Evolutionary conservation across 2,797 vertebrate species (phyloP).

Genomic region (Manis javanica): DNA sequence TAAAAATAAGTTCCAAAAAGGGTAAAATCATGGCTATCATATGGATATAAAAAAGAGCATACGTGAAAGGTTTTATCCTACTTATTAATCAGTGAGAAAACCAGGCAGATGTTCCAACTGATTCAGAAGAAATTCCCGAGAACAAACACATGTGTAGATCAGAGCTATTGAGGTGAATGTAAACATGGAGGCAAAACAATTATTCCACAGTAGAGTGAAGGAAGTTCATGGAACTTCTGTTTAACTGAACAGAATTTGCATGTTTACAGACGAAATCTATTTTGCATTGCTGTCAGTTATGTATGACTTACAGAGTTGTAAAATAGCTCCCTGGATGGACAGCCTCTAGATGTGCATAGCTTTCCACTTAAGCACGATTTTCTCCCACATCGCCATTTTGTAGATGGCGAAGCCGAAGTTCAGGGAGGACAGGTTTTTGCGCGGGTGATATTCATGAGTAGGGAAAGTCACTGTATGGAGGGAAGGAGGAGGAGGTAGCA

Average conservation of each 20-base stretch:
- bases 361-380: background rate
- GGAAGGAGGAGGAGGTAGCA: background rate
- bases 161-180: background rate
- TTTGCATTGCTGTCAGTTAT: background rate
- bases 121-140: slow-evolving; percentile 2
- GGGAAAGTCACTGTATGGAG: background rate
- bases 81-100: background rate
- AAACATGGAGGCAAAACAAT: background rate
- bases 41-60: background rate
- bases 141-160: background rate
- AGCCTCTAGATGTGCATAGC: background rate
- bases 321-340: background rate
- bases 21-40: background rate
- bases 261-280: background rate
- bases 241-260: background rate
- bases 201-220: background rate
- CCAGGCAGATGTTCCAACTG: background rate
- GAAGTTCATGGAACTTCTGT: background rate
- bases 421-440: background rate
- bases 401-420: background rate
- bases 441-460: background rate
- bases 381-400: background rate
- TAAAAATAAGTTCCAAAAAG: slow-evolving; percentile 28
- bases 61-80: background rate
- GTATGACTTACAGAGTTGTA: background rate